Conservation (phyloP, 2,888 invertebrate genomes). For the Apotomis capreana region DNA sequence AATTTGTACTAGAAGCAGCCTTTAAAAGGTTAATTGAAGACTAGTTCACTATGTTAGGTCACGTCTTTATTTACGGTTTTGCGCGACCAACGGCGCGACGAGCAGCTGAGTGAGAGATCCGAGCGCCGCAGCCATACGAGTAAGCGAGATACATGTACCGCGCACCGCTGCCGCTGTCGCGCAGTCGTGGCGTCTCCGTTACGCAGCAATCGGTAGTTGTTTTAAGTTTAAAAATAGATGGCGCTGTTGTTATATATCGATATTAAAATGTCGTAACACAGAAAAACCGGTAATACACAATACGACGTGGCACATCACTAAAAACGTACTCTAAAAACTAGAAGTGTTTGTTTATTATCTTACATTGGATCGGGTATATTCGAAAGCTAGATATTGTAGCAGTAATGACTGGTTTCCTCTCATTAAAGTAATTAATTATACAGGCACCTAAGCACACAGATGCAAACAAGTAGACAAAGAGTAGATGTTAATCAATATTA, state of each 20-base stretch:
- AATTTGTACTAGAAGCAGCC: background rate
- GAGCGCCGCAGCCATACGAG: too few species aligned
- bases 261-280: background rate
- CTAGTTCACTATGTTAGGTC: constrained; percentile 3
- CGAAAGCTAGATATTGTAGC: background rate
- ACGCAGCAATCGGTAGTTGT: constrained; percentile 6
- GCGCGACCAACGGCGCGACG: too few species aligned
- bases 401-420: constrained; percentile 3
- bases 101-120: too few species aligned
- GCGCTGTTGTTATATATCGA: constrained; percentile 7
- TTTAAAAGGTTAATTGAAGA: constrained; percentile 19
- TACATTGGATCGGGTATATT: background rate
- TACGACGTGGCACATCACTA: constrained; percentile 20
- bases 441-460: background rate
- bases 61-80: constrained; percentile 1
- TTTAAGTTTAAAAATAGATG: constrained; percentile 18
- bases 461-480: background rate
- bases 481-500: background rate
- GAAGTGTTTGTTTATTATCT: too few species aligned
- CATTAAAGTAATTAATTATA: background rate
- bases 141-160: too few species aligned
- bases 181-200: background rate
- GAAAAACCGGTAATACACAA: constrained; percentile 25
- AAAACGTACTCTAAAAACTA: background rate
- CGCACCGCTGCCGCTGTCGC: too few species aligned